A percentile compares a stretch with the other conserved stretches of the same genome.
These are phyloP conservation scores for Vicugna pacos DNA, from an alignment of 2,113 vertebrate genomes.

Conservation along the genomic window DNA sequence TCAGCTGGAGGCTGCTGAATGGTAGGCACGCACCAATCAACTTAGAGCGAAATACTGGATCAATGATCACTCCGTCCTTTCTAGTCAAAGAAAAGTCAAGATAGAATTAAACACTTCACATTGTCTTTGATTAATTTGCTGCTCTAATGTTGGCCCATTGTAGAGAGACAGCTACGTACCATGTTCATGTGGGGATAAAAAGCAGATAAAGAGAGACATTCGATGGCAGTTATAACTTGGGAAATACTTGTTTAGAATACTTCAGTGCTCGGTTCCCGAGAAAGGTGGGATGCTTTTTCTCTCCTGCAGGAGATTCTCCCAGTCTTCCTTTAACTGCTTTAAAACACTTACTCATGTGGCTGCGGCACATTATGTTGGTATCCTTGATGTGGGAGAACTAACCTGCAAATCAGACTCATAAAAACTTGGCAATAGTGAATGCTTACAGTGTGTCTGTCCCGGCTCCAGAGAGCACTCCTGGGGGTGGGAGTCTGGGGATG, in stretches of 20 bases:
- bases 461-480: not conserved
- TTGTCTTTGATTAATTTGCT: conserved; percentile 14
- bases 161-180: not conserved
- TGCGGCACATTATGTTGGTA: not conserved
- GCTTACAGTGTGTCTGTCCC: not conserved
- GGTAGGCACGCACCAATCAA: conserved; percentile 84
- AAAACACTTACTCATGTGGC: not conserved
- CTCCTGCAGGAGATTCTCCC: not conserved
- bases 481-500: not conserved
- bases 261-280: not conserved
- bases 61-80: not conserved
- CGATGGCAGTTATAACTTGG: not conserved
- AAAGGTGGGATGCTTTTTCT: not conserved
- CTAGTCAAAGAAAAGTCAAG: not conserved
- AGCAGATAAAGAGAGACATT: not conserved
- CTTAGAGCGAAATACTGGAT: not conserved
- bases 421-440: not conserved
- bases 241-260: not conserved
- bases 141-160: not conserved
- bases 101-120: not conserved
- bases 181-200: not conserved
- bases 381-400: not conserved
- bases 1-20: conserved; percentile 91
- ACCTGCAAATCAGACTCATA: not conserved
- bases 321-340: not conserved